Evolutionary conservation across 2,797 vertebrate species (phyloP), one percentile per base, ranked within the genome.

Genomic region (Clangula hyemalis): DNA sequence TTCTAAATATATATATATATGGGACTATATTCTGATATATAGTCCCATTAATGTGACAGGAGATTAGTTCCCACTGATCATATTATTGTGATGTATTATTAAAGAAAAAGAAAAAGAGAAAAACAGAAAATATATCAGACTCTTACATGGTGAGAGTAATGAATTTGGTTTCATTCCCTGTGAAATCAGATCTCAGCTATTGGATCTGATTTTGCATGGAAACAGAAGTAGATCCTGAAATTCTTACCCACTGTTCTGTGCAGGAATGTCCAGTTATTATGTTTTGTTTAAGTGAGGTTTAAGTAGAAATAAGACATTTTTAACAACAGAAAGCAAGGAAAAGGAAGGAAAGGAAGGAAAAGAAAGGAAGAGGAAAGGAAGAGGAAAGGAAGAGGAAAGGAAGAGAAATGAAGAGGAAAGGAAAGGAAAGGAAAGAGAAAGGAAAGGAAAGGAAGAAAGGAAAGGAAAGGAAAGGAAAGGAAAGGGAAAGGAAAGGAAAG

Each of bases 71-170:
- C 24, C 43, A 21, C 36, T 77, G 84, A 87, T 83, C 85, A 65
- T 70, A 85, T 39, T 80, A 53, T n/a, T 64, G 45, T 16, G 32
- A 75, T 69, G 36, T 45, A 75, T 73, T 88, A 84, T 13, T n/a
- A 51, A 51, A 51, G 49, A 51, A 38, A 20, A 10, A 24, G 10
- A 34, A 34, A 27, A 18, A 36, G 12, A 25, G 8, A 12, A 18
- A 18, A 17, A 61, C 16, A 21, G 60, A 62, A 61, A 24, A 38
- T 12, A 8, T 82, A 74, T 80, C 69, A 64, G 57, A 39, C 11
- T 45, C 6, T 73, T 73, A 47, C 19, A 62, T 0, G 0, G 16
- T 32, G 8, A n/a, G n/a, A n/a, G n/a, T n/a, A n/a, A n/a, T n/a
- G n/a, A 47, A 11, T 54, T 17, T 30, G 28, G 7, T 4, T 34